phyloP scores from a whole-genome alignment of 2,888 invertebrate genomes.

The Nymphalis urticae region DNA sequence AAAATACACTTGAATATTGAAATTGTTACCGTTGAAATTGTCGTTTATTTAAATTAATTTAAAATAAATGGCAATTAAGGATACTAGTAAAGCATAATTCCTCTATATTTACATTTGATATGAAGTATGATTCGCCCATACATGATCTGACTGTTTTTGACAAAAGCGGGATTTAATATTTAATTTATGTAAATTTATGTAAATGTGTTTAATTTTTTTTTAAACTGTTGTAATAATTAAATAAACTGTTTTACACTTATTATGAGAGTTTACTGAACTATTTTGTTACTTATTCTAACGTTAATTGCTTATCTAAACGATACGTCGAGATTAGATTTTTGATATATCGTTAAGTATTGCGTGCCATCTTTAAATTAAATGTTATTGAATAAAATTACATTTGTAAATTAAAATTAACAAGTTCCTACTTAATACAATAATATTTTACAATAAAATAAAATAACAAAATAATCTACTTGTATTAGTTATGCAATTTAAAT shows the following conservation, averaged over 20 bases:
- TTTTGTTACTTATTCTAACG: conserved; percentile 24
- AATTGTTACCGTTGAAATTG: conserved; percentile 14
- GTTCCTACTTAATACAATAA: too few relatives aligned
- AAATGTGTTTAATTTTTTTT: conserved; percentile 2
- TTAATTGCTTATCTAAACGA: conserved; percentile 17
- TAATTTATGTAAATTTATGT: conserved; percentile 28
- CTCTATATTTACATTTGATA: conserved; percentile 20
- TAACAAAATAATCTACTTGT: background rate
- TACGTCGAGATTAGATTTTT: conserved; percentile 17
- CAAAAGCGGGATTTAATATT: conserved; percentile 18
- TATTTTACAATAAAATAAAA: background rate
- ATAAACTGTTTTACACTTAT: conserved; percentile 21
- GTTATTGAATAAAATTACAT: background rate
- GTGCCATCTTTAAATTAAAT: background rate
- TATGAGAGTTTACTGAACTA: conserved; percentile 18
- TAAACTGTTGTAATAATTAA: conserved; percentile 15
- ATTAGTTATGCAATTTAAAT: background rate
- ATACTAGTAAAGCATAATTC: background rate
- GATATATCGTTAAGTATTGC: conserved; percentile 3
- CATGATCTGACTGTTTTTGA: conserved; percentile 7
- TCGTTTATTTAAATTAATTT: conserved; percentile 11
- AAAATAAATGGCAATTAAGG: background rate
- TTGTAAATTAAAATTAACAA: background rate
- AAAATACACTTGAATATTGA: conserved; percentile 9
- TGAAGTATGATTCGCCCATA: conserved; percentile 11